Conservation (phyloP, 2,113 vertebrate genomes). For the Corythornis cristatus region DNA sequence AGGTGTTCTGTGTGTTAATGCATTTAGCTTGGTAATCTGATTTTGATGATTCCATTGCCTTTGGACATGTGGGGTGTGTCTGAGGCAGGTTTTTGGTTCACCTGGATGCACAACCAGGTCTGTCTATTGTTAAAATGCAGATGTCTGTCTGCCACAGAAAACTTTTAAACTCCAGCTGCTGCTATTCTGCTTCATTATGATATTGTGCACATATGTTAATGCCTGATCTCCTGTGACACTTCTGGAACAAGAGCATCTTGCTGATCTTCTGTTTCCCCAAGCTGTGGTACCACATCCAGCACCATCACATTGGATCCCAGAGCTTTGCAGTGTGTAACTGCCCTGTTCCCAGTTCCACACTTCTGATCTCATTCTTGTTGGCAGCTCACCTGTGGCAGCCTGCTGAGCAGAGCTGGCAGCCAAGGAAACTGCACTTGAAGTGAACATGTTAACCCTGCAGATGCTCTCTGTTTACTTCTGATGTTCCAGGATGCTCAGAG, state of each 20-base stretch:
- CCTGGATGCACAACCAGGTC: not conserved
- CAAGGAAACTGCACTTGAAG: not conserved
- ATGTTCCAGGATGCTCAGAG: not conserved
- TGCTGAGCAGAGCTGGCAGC: not conserved
- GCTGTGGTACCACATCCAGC: not conserved
- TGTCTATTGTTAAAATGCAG: not conserved
- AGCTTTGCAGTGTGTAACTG: not conserved
- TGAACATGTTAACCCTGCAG: not conserved
- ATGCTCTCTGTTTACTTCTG: not conserved
- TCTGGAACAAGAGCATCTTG: slow-evolving; percentile 16
- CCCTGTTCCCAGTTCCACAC: not conserved
- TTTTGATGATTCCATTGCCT: not conserved
- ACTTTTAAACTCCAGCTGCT: not conserved
- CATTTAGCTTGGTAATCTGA: not conserved
- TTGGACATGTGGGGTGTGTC: not conserved
- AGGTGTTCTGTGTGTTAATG: not conserved
- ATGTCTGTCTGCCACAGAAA: not conserved
- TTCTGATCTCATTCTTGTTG: not conserved
- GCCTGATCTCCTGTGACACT: not conserved
- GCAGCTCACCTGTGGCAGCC: not conserved
- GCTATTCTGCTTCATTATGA: not conserved
- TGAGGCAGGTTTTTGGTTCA: not conserved
- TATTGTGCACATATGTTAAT: not conserved
- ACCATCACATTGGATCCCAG: not conserved
- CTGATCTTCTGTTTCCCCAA: not conserved